These are phyloP conservation scores for Saccopteryx bilineata DNA, from an alignment of 2,113 vertebrate species.

Conservation along the genomic window DNA sequence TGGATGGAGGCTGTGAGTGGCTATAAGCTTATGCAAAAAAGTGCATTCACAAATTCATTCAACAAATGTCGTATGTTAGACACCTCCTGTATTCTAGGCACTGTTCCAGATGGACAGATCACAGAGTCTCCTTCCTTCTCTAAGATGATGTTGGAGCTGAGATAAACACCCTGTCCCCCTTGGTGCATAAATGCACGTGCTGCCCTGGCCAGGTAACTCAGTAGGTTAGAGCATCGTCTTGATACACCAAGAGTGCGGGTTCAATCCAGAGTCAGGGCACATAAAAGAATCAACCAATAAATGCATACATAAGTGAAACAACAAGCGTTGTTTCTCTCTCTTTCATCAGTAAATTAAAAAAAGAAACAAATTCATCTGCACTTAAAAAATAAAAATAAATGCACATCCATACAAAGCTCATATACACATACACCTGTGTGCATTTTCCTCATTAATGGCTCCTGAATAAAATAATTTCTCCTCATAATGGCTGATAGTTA, in stretches of 20 bases:
- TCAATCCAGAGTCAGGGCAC: too few species aligned
- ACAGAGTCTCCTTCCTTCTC: neutral
- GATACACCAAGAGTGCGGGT: too few species aligned
- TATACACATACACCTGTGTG: neutral
- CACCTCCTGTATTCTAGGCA: neutral
- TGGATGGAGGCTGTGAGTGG: neutral
- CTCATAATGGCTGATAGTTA: slow-evolving; percentile 31
- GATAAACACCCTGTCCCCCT: neutral
- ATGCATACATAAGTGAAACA: too few species aligned
- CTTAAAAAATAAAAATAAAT: too few species aligned
- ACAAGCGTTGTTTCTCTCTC: too few species aligned
- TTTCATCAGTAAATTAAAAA: too few species aligned
- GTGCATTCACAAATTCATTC: neutral
- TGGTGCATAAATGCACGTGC: neutral
- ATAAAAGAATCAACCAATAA: too few species aligned
- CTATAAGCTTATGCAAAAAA: neutral
- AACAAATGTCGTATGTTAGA: neutral
- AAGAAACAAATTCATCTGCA: too few species aligned
- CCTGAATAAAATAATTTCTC: slow-evolving; percentile 41
- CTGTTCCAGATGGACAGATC: neutral
- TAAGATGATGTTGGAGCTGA: neutral
- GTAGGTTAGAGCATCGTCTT: too few species aligned
- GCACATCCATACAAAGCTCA: neutral
- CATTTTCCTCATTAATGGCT: slow-evolving; percentile 39
- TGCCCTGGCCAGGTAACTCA: too few species aligned